These are phyloP conservation scores for Halictus rubicundus DNA, from an alignment of 1,140 invertebrate genomes.

Conservation along the genomic window DNA sequence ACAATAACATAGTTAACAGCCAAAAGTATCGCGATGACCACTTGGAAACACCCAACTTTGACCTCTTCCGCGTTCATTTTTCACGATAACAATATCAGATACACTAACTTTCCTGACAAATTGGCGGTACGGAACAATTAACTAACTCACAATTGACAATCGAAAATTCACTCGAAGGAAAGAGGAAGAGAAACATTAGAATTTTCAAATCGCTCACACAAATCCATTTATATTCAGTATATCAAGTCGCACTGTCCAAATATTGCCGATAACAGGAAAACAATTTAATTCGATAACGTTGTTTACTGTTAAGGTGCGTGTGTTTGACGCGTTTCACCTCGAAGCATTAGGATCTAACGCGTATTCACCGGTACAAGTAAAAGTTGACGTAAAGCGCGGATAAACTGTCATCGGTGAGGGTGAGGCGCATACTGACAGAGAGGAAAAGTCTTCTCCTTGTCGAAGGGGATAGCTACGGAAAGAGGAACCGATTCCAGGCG, in stretches of 20 bases:
- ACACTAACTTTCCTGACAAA: neutral
- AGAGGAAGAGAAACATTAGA: neutral
- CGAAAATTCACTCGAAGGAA: neutral
- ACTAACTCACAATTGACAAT: neutral
- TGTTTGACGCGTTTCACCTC: neutral
- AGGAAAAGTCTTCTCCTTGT: constrained; percentile 46
- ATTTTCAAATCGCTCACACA: neutral
- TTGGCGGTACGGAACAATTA: neutral
- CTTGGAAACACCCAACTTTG: constrained; percentile 77
- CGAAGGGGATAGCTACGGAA: constrained; percentile 46
- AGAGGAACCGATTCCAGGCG: constrained; percentile 46
- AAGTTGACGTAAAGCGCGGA: constrained; percentile 32
- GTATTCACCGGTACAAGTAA: constrained; percentile 6
- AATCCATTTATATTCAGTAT: neutral
- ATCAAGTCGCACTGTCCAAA: neutral
- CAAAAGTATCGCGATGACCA: constrained; percentile 77
- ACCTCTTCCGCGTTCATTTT: constrained; percentile 68
- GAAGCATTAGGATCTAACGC: neutral
- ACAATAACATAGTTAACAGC: constrained; percentile 80
- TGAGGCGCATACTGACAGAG: constrained; percentile 66
- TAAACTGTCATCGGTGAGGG: constrained; percentile 66
- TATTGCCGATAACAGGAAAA: neutral
- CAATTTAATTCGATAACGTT: neutral
- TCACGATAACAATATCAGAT: neutral
- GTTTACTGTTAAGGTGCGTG: neutral